phyloP scores from a whole-genome alignment of 2,888 invertebrate genomes.

The Eristalis intricaria region DNA sequence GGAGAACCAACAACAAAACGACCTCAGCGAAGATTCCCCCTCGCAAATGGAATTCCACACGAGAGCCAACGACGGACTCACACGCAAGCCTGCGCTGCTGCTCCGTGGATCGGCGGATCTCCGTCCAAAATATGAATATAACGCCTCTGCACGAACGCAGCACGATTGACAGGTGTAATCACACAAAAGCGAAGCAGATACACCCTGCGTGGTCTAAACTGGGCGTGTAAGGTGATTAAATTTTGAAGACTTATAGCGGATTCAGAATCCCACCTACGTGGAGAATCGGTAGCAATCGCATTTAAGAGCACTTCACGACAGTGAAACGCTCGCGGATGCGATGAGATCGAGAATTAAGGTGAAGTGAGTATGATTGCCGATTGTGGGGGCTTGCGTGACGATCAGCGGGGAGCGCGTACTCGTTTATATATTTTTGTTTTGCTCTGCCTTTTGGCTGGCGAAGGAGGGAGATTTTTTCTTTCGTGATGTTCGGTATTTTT shows the following conservation, averaged over 20 bases:
- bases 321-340: conserved; percentile 48
- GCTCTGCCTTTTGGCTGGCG: background rate
- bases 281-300: conserved; percentile 69
- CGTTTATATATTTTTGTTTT: background rate
- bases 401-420: background rate
- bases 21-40: background rate
- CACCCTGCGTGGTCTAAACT: conserved; percentile 30
- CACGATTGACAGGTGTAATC: conserved; percentile 72
- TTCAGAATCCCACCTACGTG: conserved; percentile 66
- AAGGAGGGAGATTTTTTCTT: background rate
- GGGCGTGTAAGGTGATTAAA: conserved; percentile 68
- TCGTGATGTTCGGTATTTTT: background rate
- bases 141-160: conserved; percentile 67
- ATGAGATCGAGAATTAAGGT: conserved; percentile 60
- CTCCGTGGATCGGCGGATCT: background rate
- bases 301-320: conserved; percentile 43
- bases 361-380: conserved; percentile 17
- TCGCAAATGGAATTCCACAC: conserved; percentile 33
- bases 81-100: background rate
- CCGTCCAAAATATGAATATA: conserved; percentile 50
- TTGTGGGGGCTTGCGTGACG: conserved; percentile 13
- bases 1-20: background rate
- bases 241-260: conserved; percentile 65
- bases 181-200: conserved; percentile 48
- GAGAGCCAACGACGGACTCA: background rate